These are phyloP conservation scores for Aselliscus stoliczkanus DNA, from an alignment of 2,797 vertebrate genomes.

Conservation along the genomic window DNA sequence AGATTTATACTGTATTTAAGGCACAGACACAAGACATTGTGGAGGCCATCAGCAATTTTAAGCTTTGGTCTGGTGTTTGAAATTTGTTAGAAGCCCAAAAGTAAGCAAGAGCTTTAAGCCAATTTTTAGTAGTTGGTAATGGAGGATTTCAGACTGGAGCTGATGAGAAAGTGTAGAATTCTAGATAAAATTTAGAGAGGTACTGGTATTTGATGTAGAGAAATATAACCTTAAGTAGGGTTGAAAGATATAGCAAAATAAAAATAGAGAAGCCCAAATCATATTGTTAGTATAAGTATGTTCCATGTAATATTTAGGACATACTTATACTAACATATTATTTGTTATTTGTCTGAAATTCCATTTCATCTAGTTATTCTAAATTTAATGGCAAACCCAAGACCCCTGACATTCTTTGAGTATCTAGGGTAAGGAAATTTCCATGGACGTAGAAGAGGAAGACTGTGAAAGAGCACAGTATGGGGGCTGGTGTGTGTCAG, in stretches of 20 bases:
- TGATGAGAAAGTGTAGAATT: not conserved
- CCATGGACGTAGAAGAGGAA: not conserved
- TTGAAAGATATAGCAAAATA: not conserved
- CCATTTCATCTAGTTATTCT: not conserved
- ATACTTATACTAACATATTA: not conserved
- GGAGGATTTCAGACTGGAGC: not conserved
- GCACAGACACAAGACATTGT: not conserved
- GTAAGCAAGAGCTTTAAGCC: not conserved
- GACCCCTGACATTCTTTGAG: not conserved
- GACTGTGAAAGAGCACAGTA: not conserved
- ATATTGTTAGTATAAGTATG: not conserved
- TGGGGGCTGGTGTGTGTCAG: too few relatives aligned
- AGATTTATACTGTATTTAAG: not conserved
- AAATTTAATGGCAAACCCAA: not conserved
- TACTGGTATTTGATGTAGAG: not conserved
- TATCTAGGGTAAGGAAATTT: not conserved
- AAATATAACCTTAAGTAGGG: not conserved
- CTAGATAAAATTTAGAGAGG: not conserved
- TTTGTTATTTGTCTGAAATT: not conserved
- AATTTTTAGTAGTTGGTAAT: not conserved
- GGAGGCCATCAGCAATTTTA: not conserved
- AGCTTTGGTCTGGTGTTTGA: not conserved
- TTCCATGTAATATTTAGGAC: not conserved
- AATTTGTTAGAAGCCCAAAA: not conserved
- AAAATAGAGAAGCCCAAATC: not conserved